Evolutionary conservation across 23 tunicate genomes (phyloP).

Genomic region (Trididemnum nubilum): DNA sequence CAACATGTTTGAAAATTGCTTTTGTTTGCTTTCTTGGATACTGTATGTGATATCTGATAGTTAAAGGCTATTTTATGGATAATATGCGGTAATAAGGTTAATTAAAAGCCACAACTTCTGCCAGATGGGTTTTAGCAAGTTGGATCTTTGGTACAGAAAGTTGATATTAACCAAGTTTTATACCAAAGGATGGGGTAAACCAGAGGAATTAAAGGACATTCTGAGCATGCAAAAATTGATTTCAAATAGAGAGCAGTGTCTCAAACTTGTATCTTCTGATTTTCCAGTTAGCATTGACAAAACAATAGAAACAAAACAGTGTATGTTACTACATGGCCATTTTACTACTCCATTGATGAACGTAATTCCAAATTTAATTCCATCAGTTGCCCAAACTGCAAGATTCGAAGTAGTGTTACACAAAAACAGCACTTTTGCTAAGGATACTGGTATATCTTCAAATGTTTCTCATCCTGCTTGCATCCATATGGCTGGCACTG

Average conservation of each 20-base stretch:
- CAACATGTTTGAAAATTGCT: too few species aligned
- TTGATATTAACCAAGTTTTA: conserved; percentile 79
- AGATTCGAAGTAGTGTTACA: conserved; percentile 84
- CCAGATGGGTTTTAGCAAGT: conserved; percentile 58
- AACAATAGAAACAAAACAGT: conserved; percentile 9
- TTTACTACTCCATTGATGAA: conserved; percentile 64
- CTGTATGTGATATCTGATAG: too few species aligned
- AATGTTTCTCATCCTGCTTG: conserved; percentile 49
- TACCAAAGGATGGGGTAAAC: conserved; percentile 94
- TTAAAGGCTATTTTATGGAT: too few species aligned
- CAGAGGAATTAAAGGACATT: conserved; percentile 72
- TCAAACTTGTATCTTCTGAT: conserved; percentile 38
- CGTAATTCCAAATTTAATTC: conserved; percentile 57
- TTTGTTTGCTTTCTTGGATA: too few species aligned
- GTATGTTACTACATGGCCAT: conserved; percentile 56
- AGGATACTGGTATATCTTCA: background rate
- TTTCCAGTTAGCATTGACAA: conserved; percentile 41
- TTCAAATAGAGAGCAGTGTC: conserved; percentile 56
- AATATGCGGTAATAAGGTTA: too few species aligned
- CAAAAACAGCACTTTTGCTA: background rate
- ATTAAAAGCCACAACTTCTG: too few species aligned
- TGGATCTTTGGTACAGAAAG: conserved; percentile 75
- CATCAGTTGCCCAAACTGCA: conserved; percentile 52
- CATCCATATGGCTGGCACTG: conserved; percentile 98
- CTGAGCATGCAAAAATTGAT: conserved; percentile 69